Conservation (phyloP, 1,140 invertebrate species). For the Xylocopa sonorina region DNA sequence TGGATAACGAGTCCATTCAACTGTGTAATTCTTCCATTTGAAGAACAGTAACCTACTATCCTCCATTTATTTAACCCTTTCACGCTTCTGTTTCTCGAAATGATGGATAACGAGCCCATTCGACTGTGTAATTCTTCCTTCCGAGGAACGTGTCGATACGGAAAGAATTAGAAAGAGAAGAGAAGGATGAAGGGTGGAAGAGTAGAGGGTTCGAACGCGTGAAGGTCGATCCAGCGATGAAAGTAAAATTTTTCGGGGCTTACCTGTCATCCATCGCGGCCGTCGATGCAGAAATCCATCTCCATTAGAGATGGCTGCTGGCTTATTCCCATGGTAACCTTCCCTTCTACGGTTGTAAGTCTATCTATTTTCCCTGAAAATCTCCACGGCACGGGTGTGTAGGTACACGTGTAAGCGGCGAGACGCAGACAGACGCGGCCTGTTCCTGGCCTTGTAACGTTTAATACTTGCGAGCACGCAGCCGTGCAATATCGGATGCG, state of each 20-base stretch:
- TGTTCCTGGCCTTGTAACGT: conserved; percentile 51
- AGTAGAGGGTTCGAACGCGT: neutral
- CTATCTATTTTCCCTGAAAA: conserved; percentile 53
- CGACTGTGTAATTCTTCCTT: too few relatives aligned
- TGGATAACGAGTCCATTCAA: too few relatives aligned
- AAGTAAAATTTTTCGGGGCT: conserved; percentile 44
- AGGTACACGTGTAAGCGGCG: conserved; percentile 28
- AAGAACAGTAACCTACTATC: too few relatives aligned
- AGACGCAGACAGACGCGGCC: conserved; percentile 2
- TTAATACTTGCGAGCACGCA: conserved; percentile 51
- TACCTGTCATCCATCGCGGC: conserved; percentile 31
- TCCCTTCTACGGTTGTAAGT: conserved; percentile 46
- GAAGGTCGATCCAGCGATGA: neutral
- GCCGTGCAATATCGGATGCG: conserved; percentile 56
- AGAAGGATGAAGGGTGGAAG: neutral
- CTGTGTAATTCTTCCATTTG: too few relatives aligned
- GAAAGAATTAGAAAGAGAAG: neutral
- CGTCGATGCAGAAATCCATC: conserved; percentile 61
- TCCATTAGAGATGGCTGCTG: conserved; percentile 65
- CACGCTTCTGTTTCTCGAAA: too few relatives aligned
- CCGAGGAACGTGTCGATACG: too few relatives aligned
- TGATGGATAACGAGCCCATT: too few relatives aligned
- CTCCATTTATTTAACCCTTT: too few relatives aligned
- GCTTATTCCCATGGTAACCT: conserved; percentile 68
- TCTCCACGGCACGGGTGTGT: conserved; percentile 37